Evolutionary conservation across 2,113 vertebrate genomes (phyloP).

Genomic region (Tragelaphus imberbis): DNA sequence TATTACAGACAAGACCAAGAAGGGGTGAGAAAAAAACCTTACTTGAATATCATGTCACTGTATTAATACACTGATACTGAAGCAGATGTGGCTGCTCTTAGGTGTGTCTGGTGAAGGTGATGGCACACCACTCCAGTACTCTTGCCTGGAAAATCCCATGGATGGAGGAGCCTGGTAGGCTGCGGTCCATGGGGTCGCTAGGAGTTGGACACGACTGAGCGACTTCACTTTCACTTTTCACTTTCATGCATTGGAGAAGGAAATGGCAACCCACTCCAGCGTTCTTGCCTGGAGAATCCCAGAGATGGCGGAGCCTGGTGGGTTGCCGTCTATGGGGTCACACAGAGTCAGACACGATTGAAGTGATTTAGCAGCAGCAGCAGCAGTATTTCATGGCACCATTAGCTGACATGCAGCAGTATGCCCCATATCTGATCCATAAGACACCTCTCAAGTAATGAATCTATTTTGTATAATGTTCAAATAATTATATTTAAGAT

Average conservation of each 20-base stretch:
- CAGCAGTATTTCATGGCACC: neutral
- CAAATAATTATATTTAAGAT: neutral
- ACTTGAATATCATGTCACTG: neutral
- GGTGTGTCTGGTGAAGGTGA: neutral
- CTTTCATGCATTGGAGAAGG: too few species aligned
- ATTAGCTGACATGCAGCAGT: neutral
- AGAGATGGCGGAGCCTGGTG: rapidly evolving
- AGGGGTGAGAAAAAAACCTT: neutral
- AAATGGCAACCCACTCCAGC: too few species aligned
- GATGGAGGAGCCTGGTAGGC: too few species aligned
- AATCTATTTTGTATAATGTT: neutral
- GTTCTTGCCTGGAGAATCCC: too few species aligned
- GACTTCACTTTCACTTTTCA: too few species aligned
- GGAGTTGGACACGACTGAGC: rapidly evolving
- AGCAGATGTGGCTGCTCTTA: neutral
- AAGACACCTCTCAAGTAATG: neutral
- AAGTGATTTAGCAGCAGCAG: too few species aligned
- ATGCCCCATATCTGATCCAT: neutral
- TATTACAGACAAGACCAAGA: neutral
- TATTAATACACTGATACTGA: neutral
- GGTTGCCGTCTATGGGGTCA: too few species aligned
- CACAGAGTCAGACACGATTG: too few species aligned
- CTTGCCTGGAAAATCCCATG: too few species aligned
- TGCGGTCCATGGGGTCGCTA: too few species aligned
- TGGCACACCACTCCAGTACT: too few species aligned